These are phyloP conservation scores for Poecilia picta DNA, from an alignment of 2,797 vertebrate species.

Conservation along the genomic window DNA sequence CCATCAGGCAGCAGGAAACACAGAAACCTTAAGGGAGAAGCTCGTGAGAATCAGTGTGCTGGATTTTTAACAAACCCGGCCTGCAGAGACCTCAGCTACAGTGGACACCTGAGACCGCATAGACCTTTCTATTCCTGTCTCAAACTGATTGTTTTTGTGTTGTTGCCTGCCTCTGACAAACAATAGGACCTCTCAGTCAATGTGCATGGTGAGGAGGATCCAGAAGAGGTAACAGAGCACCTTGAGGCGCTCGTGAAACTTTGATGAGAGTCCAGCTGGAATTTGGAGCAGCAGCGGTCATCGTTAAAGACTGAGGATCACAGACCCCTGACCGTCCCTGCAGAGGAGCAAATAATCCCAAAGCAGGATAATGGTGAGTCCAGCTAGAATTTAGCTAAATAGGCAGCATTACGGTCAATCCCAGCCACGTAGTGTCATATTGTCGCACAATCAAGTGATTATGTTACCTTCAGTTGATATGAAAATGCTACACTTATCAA, in stretches of 20 bases:
- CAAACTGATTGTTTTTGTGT: neutral
- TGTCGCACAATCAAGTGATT: no score
- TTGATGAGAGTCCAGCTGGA: conserved; percentile 79
- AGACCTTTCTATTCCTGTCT: neutral
- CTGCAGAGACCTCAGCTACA: neutral
- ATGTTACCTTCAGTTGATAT: no score
- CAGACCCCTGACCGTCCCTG: conserved; percentile 24
- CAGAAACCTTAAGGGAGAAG: neutral
- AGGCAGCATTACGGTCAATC: no score
- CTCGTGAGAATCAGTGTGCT: neutral
- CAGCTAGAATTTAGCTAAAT: neutral
- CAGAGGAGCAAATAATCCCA: conserved; percentile 47
- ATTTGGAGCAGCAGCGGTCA: conserved; percentile 61
- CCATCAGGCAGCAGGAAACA: conserved; percentile 37
- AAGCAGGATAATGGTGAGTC: conserved; percentile 69
- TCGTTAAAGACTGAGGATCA: conserved; percentile 48
- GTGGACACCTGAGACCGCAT: neutral
- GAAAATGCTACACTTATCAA: no score
- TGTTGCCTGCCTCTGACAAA: conserved; percentile 25
- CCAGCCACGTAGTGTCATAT: no score
- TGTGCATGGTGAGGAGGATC: conserved; percentile 71
- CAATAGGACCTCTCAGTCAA: conserved; percentile 40
- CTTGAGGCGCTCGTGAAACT: conserved; percentile 80
- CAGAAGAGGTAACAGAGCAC: conserved; percentile 80
- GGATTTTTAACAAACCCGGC: neutral